Conservation (phyloP, 2,888 invertebrate genomes). For the Pachycephus smyrnensis region DNA sequence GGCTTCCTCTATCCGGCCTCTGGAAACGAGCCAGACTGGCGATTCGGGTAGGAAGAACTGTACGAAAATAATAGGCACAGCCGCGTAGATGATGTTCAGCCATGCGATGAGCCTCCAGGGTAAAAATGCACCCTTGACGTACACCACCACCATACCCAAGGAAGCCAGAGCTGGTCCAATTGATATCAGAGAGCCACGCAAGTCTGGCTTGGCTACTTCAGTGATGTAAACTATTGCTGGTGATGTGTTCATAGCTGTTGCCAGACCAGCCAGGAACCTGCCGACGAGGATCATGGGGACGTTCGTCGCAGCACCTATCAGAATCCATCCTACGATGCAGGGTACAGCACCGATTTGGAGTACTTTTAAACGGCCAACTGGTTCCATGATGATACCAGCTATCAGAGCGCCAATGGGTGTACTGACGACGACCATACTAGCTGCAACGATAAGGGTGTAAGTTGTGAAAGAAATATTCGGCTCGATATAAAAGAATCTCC, state of each 20-base stretch:
- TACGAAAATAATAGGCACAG: constrained; percentile 68
- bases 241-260: constrained; percentile 72
- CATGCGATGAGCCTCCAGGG: constrained; percentile 72
- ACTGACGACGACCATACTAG: constrained; percentile 71
- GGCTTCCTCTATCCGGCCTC: constrained; percentile 70
- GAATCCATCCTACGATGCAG: constrained; percentile 70
- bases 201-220: constrained; percentile 72
- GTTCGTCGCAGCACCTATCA: constrained; percentile 69
- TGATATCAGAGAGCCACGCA: constrained; percentile 73
- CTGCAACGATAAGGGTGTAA: constrained; percentile 49
- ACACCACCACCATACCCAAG: constrained; percentile 72
- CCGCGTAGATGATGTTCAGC: constrained; percentile 69
- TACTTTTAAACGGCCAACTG: constrained; percentile 70
- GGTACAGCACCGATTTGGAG: constrained; percentile 72
- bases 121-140: constrained; percentile 70
- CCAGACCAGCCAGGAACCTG: constrained; percentile 70
- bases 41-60: constrained; percentile 71
- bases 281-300: constrained; percentile 70
- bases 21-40: constrained; percentile 72
- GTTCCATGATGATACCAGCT: constrained; percentile 72
- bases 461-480: not conserved
- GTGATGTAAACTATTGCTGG: constrained; percentile 75
- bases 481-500: not conserved
- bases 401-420: constrained; percentile 70
- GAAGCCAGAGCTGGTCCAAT: constrained; percentile 72